Conservation (phyloP, 2,113 vertebrate genomes). For the Oreamnos americanus region DNA sequence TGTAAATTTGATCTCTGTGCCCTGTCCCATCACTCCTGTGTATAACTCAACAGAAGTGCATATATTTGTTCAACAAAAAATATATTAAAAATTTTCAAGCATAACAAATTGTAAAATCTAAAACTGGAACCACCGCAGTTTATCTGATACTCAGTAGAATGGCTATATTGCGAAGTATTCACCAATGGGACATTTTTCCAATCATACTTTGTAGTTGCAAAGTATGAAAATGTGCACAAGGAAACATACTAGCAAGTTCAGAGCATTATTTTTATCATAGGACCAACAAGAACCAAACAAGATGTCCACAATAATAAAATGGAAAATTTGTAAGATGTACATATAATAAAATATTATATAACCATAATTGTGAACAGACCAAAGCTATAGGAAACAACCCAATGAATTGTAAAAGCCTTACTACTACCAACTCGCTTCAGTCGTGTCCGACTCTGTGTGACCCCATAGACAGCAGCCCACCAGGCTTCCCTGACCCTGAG, state of each 20-base stretch:
- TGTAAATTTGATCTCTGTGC: background rate
- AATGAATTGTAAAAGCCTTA: background rate
- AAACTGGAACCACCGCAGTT: background rate
- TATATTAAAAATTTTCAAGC: background rate
- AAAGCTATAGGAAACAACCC: background rate
- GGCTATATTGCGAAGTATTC: background rate
- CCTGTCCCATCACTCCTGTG: background rate
- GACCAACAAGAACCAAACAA: background rate
- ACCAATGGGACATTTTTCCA: background rate
- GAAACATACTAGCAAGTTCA: background rate
- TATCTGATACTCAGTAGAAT: background rate
- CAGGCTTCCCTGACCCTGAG: too few species aligned
- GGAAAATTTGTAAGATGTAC: background rate
- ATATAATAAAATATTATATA: background rate
- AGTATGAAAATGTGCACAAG: background rate
- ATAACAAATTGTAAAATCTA: background rate
- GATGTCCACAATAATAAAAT: background rate
- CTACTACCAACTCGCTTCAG: too few species aligned
- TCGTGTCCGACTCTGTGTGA: accelerated
- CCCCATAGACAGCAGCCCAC: too few species aligned
- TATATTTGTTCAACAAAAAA: background rate
- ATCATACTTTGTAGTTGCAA: background rate
- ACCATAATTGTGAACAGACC: background rate
- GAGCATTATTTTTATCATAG: background rate
- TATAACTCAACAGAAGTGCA: background rate